These are phyloP conservation scores for Neotragus moschatus DNA, from an alignment of 2,113 vertebrate species.

Conservation along the genomic window DNA sequence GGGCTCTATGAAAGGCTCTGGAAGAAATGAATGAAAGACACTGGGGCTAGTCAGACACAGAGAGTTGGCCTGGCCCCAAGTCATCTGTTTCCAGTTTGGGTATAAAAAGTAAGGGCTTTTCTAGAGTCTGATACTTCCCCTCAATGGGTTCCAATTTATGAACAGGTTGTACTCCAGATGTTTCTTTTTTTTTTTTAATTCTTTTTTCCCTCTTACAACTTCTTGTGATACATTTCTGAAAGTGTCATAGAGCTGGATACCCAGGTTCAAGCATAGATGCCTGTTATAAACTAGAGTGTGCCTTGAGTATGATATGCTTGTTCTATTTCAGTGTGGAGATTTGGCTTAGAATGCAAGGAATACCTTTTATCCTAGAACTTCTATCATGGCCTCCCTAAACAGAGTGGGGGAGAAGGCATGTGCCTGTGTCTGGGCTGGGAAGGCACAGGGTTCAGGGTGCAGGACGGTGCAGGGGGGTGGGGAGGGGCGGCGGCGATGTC, in stretches of 20 bases:
- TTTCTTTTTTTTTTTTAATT: not conserved
- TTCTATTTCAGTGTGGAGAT: not conserved
- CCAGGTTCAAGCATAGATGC: not conserved
- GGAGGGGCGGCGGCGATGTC: no score
- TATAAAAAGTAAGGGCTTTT: not conserved
- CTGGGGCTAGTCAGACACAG: not conserved
- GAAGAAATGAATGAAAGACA: no score
- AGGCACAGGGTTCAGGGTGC: rapidly evolving
- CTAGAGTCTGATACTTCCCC: not conserved
- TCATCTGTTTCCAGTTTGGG: not conserved
- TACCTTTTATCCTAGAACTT: not conserved
- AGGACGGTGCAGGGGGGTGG: not conserved
- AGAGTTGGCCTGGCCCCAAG: not conserved
- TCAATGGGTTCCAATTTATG: not conserved
- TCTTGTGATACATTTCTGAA: not conserved
- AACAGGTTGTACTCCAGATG: not conserved
- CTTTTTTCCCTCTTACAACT: not conserved
- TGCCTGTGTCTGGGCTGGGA: rapidly evolving
- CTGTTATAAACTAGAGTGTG: not conserved
- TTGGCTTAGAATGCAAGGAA: not conserved
- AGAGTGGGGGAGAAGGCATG: not conserved
- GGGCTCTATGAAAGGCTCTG: no score
- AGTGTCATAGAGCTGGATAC: not conserved
- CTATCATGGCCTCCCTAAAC: not conserved
- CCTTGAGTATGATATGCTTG: not conserved